Evolutionary conservation across 2,113 vertebrate genomes (phyloP).

Genomic region (Empidonax traillii): DNA sequence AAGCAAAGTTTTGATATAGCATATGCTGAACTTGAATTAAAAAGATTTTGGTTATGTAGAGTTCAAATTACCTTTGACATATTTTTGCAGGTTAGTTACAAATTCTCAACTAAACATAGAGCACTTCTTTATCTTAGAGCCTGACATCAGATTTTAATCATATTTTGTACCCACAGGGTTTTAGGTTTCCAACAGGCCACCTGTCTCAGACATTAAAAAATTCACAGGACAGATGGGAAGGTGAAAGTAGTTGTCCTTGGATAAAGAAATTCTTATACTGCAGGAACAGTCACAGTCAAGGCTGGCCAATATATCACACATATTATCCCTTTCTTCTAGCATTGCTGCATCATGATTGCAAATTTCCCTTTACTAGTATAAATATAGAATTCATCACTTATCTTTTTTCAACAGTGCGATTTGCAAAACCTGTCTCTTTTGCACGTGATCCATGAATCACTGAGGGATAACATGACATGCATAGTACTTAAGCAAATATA

Average conservation of each 20-base stretch:
- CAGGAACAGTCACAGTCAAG: slow-evolving; percentile 68
- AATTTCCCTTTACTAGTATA: slow-evolving; percentile 63
- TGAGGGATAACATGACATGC: slow-evolving; percentile 18
- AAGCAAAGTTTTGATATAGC: slow-evolving; percentile 56
- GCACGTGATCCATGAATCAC: slow-evolving; percentile 34
- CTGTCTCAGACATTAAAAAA: slow-evolving; percentile 87
- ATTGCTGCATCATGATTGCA: slow-evolving; percentile 47
- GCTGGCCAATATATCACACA: slow-evolving; percentile 67
- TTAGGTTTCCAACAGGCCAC: slow-evolving; percentile 85
- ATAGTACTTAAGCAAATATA: slow-evolving; percentile 3
- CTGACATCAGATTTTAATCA: slow-evolving; percentile 88
- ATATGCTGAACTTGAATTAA: slow-evolving; percentile 71
- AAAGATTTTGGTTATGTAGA: slow-evolving; percentile 68
- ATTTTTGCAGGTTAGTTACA: slow-evolving; percentile 73
- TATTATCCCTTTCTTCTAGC: slow-evolving; percentile 47
- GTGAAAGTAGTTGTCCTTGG: slow-evolving; percentile 87
- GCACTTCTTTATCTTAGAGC: slow-evolving; percentile 76
- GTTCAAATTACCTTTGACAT: slow-evolving; percentile 74
- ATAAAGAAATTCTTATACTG: slow-evolving; percentile 81
- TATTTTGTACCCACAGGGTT: slow-evolving; percentile 84
- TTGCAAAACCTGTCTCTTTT: slow-evolving; percentile 52
- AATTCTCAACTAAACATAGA: slow-evolving; percentile 74
- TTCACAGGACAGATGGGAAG: slow-evolving; percentile 90
- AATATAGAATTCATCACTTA: slow-evolving; percentile 62
- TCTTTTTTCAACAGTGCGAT: neutral